Conservation (phyloP, 2,888 invertebrate species). For the Trypoxylon attenuatum region DNA sequence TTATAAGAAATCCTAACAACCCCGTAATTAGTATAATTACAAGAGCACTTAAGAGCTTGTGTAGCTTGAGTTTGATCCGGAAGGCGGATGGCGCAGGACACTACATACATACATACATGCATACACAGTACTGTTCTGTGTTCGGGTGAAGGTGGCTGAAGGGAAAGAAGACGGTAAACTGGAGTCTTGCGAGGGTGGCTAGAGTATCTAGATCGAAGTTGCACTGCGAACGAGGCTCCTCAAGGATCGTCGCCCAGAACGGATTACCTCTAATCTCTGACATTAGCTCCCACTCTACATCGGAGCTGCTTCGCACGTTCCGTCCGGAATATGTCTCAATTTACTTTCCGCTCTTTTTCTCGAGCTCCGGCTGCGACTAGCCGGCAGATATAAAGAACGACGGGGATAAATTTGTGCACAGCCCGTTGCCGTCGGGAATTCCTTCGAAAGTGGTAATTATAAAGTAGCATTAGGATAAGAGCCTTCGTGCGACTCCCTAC, state of each 20-base stretch:
- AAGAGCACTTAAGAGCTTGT: conserved; percentile 38
- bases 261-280: conserved; percentile 61
- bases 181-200: conserved; percentile 32
- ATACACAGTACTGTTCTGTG: too few relatives aligned
- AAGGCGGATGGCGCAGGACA: neutral
- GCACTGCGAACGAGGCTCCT: conserved; percentile 33
- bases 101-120: too few relatives aligned
- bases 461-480: conserved; percentile 30
- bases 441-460: conserved; percentile 41
- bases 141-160: neutral
- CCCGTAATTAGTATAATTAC: conserved; percentile 51
- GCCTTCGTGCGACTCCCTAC: neutral
- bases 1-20: conserved; percentile 49
- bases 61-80: conserved; percentile 43
- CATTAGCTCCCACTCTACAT: conserved; percentile 52
- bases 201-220: conserved; percentile 56
- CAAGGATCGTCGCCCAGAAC: conserved; percentile 55
- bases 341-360: conserved; percentile 42
- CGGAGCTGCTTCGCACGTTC: conserved; percentile 48
- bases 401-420: conserved; percentile 41
- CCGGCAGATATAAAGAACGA: conserved; percentile 44
- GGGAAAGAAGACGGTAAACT: neutral
- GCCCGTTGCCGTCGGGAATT: conserved; percentile 19
- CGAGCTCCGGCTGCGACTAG: conserved; percentile 27
- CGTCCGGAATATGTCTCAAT: conserved; percentile 51